These are phyloP conservation scores for Hippopotamyrus pictus DNA, from an alignment of 2,797 vertebrate species.

Conservation along the genomic window DNA sequence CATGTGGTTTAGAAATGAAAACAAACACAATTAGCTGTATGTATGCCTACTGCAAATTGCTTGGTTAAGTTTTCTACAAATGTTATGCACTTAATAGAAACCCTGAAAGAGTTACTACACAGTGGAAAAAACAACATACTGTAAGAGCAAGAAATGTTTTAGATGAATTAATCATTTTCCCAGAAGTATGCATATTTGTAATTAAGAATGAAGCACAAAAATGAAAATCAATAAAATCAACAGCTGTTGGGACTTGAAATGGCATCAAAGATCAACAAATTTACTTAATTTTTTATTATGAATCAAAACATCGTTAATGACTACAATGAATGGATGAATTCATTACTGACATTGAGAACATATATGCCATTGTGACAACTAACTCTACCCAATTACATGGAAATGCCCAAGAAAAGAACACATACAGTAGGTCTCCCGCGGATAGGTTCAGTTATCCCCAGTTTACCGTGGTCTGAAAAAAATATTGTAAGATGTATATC, in stretches of 20 bases:
- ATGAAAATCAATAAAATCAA: neutral
- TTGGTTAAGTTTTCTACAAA: constrained; percentile 45
- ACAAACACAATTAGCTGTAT: constrained; percentile 20
- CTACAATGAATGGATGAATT: neutral
- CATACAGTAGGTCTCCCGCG: neutral
- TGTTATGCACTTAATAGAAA: constrained; percentile 28
- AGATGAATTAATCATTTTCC: neutral
- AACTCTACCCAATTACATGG: neutral
- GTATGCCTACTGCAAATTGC: constrained; percentile 24
- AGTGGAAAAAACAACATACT: neutral
- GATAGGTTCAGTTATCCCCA: neutral
- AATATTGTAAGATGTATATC: neutral
- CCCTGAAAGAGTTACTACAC: constrained; percentile 8
- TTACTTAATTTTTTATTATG: neutral
- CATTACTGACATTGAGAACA: neutral
- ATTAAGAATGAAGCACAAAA: neutral
- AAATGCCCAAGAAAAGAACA: neutral
- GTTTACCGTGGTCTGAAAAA: neutral
- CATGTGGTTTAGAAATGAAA: constrained; percentile 21
- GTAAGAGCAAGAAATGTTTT: neutral
- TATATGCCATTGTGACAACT: neutral
- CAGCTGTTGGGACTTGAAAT: neutral
- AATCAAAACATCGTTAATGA: neutral
- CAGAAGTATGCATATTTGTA: neutral
- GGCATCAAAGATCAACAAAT: neutral